phyloP scores from a whole-genome alignment of 64 coral and sea anemone genomes.

The Porites lutea region DNA sequence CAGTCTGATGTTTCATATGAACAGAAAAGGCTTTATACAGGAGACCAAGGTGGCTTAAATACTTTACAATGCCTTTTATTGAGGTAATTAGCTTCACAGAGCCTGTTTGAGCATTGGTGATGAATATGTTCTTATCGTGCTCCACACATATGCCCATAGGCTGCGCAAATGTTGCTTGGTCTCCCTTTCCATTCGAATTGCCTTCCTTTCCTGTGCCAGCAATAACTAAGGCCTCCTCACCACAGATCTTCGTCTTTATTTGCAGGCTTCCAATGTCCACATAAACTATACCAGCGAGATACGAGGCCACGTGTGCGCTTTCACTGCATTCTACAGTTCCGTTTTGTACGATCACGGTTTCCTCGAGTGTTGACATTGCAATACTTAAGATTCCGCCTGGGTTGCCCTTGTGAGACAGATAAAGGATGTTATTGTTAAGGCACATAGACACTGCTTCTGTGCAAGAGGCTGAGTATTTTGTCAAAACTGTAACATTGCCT shows the following conservation, averaged over 20 bases:
- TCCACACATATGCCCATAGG: conserved; percentile 23
- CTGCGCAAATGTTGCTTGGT: neutral
- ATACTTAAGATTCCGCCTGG: conserved; percentile 31
- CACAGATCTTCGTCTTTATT: conserved; percentile 31
- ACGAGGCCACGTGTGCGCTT: conserved; percentile 56
- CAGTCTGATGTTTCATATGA: conserved; percentile 28
- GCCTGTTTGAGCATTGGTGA: conserved; percentile 13
- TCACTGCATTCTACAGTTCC: conserved; percentile 48
- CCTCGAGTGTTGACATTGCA: conserved; percentile 43
- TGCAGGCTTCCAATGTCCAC: conserved; percentile 43
- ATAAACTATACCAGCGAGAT: conserved; percentile 20
- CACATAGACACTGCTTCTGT: conserved; percentile 36
- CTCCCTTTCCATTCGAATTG: conserved; percentile 17
- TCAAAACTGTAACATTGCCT: conserved; percentile 28
- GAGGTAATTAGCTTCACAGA: conserved; percentile 18
- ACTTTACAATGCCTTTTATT: conserved; percentile 10
- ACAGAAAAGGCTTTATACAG: conserved; percentile 46
- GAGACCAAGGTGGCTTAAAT: neutral
- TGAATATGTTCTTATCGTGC: no score
- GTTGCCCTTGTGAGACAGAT: conserved; percentile 58
- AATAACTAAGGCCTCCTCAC: neutral
- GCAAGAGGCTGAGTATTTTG: conserved; percentile 25
- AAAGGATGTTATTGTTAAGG: conserved; percentile 54
- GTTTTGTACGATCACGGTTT: conserved; percentile 26
- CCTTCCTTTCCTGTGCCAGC: conserved; percentile 17